These are phyloP conservation scores for Psephotus haematonotus DNA, from an alignment of 2,113 vertebrate genomes.

Conservation along the genomic window DNA sequence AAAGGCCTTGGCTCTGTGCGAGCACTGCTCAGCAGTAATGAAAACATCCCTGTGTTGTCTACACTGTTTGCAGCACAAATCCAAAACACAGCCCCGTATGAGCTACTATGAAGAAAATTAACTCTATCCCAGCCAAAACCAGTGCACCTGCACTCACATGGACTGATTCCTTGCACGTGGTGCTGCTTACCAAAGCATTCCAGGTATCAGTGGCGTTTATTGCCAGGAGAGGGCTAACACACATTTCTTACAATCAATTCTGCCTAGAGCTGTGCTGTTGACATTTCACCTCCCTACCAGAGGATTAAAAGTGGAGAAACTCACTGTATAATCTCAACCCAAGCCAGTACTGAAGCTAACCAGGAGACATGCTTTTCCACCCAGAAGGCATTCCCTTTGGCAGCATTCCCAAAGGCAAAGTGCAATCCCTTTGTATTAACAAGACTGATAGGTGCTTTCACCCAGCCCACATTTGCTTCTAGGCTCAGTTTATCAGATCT, in stretches of 20 bases:
- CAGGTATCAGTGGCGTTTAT: background rate
- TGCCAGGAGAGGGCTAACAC: background rate
- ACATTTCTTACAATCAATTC: background rate
- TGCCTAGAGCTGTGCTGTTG: background rate
- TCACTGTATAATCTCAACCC: background rate
- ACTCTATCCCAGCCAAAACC: background rate
- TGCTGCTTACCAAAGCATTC: background rate
- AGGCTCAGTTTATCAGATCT: background rate
- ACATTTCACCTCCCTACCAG: background rate
- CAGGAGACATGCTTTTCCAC: background rate
- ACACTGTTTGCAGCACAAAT: background rate
- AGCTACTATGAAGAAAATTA: background rate
- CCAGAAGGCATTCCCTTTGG: background rate
- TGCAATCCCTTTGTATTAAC: background rate
- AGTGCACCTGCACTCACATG: fast-evolving
- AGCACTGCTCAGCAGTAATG: background rate
- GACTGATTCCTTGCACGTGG: fast-evolving
- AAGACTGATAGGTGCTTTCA: background rate
- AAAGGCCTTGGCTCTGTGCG: background rate
- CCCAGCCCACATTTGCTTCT: background rate
- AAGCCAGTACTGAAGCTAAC: background rate
- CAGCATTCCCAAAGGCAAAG: background rate
- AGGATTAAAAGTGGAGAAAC: background rate
- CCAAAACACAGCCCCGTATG: background rate
- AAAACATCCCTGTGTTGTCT: background rate